phyloP scores from a whole-genome alignment of 23 tunicate species.

The Styela clava region DNA sequence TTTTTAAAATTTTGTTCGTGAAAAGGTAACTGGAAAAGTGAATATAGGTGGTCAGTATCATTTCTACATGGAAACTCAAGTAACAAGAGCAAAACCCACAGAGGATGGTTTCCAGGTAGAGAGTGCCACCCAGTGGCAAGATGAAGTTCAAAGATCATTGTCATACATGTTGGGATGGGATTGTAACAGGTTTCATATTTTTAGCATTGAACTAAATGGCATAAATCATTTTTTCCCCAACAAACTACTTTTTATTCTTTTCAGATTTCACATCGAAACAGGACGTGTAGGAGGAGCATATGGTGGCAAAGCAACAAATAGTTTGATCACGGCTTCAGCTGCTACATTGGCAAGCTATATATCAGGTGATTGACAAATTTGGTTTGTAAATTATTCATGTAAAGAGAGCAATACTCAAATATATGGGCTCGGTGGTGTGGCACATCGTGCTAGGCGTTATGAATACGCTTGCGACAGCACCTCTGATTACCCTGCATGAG shows the following conservation, averaged over 20 bases:
- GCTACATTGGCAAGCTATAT: conserved; percentile 71
- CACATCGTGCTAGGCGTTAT: no score
- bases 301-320: conserved; percentile 84
- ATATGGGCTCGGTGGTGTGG: no score
- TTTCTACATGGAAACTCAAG: conserved; percentile 86
- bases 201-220: neutral
- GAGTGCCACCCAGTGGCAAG: conserved; percentile 58
- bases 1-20: no score
- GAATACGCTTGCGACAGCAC: no score
- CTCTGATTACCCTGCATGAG: no score
- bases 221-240: no score
- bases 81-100: conserved; percentile 38
- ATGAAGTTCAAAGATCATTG: conserved; percentile 27
- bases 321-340: conserved; percentile 41
- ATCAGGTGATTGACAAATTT: conserved; percentile 18
- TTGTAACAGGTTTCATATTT: conserved; percentile 17
- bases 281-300: conserved; percentile 85
- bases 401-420: no score
- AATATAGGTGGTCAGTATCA: conserved; percentile 71
- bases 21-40: conserved; percentile 42
- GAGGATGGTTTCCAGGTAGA: conserved; percentile 81
- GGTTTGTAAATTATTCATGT: no score
- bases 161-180: conserved; percentile 44
- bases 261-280: conserved; percentile 59
- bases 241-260: neutral